Base-by-base conservation (phyloP, 2,797 vertebrate genomes). In the Manis javanica region DNA sequence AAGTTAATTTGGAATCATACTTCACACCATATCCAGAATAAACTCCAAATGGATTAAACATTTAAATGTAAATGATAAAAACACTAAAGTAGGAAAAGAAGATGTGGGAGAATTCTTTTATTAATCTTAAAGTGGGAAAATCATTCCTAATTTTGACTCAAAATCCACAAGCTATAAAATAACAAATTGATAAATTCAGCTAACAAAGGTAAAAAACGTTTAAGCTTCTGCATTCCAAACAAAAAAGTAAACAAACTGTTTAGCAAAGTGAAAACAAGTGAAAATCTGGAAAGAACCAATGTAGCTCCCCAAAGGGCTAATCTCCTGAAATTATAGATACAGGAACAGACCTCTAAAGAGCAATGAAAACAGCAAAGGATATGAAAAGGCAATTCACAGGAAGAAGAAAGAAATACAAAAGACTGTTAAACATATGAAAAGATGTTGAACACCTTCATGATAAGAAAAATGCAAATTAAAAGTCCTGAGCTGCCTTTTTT, bases 341-440 rank as follows among this genome's bases (percentile, higher is more conserved):
- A 26, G 13, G 57, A 74, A 87, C 21, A 91, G 55, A 79, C 46
- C 12, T 87, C 75, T 84, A 75, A 94, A 83, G 18, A 94, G 6
- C 21, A 90, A 49, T 42, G 46, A 66, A 91, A 87, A 61, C 31
- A 39, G 9, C 61, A 78, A 84, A 95, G 53, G 39, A 19, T 57
- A 84, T 57, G 46, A 81, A 87, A 81, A 92, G 46, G 55, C 37
- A 68, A 51, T 46, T 84, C 51, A 75, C 26, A 68, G 63, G 59
- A 16, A 8, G 46, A 46, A 37, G 87, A 88, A 87, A 53, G 3
- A 64, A 72, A 59, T 68, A 23, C 29, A 91, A 79, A 64, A 59
- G n/a, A 39, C 49, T 96, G 23, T 31, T 81, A 69, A 91, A 87
- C 23, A 24, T 26, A 81, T 34, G 57, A 72, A 96, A 91, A 89